Conservation (phyloP, 1,140 invertebrate genomes). For the Araneus ventricosus region DNA sequence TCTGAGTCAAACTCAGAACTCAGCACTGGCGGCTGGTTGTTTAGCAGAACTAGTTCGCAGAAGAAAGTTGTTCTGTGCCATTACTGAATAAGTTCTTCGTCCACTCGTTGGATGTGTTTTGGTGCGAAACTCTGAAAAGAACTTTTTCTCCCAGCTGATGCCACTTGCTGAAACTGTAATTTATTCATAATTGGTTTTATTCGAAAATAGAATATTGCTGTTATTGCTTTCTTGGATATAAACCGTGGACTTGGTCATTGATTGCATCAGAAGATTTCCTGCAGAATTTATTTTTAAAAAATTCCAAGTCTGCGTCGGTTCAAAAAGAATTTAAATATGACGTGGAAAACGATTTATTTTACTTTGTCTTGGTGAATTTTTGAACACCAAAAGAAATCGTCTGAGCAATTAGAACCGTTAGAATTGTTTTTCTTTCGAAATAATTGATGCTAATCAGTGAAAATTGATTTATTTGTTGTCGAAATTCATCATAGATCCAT, state of each 20-base stretch:
- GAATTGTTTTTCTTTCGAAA: neutral
- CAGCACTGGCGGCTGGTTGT: constrained; percentile 51
- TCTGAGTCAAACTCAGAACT: constrained; percentile 25
- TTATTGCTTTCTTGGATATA: neutral
- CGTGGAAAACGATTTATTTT: neutral
- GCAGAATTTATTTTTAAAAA: neutral
- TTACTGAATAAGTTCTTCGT: constrained; percentile 16
- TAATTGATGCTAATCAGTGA: neutral
- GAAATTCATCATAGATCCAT: neutral
- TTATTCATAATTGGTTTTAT: neutral
- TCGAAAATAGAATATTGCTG: neutral
- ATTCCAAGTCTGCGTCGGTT: neutral
- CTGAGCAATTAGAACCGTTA: neutral
- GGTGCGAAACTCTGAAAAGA: neutral
- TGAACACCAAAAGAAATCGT: neutral
- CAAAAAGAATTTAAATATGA: neutral
- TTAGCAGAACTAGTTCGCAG: constrained; percentile 56
- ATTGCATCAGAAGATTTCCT: neutral
- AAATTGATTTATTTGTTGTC: neutral
- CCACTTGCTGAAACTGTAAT: constrained; percentile 8
- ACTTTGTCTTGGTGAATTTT: neutral
- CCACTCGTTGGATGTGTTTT: constrained; percentile 6
- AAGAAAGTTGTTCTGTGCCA: constrained; percentile 38
- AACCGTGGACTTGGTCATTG: neutral
- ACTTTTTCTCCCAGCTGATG: neutral